Conservation (phyloP, 2,888 invertebrate species). For the Parapristionchus giblindavisi region DNA sequence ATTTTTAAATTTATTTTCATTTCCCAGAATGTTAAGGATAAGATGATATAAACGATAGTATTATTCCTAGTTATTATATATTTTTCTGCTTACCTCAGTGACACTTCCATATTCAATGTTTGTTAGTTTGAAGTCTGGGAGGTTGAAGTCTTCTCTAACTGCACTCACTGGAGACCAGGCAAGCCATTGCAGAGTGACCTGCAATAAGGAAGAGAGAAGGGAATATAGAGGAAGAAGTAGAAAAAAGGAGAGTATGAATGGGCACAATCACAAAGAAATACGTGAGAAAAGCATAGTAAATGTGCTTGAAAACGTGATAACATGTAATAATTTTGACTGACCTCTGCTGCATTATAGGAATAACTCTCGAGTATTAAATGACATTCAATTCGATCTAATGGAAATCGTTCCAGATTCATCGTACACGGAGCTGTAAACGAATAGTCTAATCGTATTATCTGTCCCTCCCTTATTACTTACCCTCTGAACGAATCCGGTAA, state of each 20-base stretch:
- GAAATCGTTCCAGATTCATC: constrained; percentile 60
- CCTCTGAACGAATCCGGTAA: constrained; percentile 66
- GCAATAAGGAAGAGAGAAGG: constrained; percentile 9
- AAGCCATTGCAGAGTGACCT: constrained; percentile 65
- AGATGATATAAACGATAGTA: background rate
- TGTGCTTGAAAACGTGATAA: no score
- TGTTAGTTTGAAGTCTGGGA: constrained; percentile 67
- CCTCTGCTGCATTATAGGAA: constrained; percentile 68
- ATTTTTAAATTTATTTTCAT: background rate
- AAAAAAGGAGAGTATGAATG: no score
- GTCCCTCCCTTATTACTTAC: constrained; percentile 23
- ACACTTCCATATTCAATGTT: constrained; percentile 63
- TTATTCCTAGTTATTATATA: no score
- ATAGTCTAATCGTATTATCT: background rate
- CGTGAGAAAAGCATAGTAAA: no score
- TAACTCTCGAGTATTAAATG: constrained; percentile 65
- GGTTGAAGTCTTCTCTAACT: constrained; percentile 62
- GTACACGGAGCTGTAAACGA: constrained; percentile 56
- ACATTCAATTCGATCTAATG: constrained; percentile 63
- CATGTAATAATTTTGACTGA: background rate
- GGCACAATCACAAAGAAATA: no score
- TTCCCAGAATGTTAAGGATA: background rate
- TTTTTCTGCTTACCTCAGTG: constrained; percentile 51
- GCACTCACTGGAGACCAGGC: constrained; percentile 66
- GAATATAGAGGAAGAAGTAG: background rate